Conservation (phyloP, 2,797 vertebrate species). For the Sus cebifrons region DNA sequence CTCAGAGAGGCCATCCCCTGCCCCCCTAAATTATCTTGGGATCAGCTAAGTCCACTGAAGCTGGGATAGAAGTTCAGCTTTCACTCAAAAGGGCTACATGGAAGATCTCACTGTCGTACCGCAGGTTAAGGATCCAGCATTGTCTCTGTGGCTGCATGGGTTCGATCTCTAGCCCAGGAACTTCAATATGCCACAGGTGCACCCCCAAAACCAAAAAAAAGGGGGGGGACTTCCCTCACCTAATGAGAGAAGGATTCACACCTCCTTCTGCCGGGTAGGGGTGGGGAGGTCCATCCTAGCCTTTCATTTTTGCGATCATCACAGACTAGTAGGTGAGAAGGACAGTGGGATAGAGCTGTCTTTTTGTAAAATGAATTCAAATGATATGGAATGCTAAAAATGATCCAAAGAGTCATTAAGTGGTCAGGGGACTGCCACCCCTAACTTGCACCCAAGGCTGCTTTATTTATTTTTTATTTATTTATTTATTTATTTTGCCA, state of each 20-base stretch:
- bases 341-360: neutral
- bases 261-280: too few relatives aligned
- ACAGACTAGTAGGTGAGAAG: neutral
- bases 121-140: too few relatives aligned
- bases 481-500: too few relatives aligned
- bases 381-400: constrained; percentile 27
- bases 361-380: constrained; percentile 42
- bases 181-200: too few relatives aligned
- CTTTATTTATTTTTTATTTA: neutral
- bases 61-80: neutral
- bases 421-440: neutral
- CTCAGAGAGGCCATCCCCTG: neutral
- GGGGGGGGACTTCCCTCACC: neutral
- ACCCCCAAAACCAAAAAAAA: too few relatives aligned
- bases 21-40: neutral
- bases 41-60: neutral
- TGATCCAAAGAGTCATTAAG: neutral
- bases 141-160: too few relatives aligned
- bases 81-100: neutral
- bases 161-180: too few relatives aligned
- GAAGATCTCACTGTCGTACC: too few relatives aligned
- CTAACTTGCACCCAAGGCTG: too few relatives aligned
- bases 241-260: neutral
- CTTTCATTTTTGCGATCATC: neutral
- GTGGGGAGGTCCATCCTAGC: neutral